A percentile compares a stretch with the other conserved stretches of the same genome.
phyloP scores from a whole-genome alignment of 2,888 invertebrate species.

The Mesorhabditis belari region DNA sequence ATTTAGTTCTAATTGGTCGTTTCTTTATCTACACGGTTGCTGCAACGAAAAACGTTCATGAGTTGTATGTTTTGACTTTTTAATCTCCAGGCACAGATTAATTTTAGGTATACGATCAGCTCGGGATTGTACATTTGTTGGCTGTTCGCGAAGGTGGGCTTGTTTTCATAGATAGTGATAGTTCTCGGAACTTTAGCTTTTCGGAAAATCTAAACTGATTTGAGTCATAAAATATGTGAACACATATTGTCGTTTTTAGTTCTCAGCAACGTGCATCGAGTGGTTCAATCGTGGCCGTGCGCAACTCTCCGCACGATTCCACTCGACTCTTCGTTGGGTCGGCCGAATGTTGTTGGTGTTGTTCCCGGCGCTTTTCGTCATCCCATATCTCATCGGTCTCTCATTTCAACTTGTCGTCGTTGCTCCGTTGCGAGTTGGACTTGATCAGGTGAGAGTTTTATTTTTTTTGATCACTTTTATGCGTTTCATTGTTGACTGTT shows the following conservation, averaged over 20 bases:
- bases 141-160: slow-evolving; percentile 68
- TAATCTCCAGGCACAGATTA: slow-evolving; percentile 4
- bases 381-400: slow-evolving; percentile 83
- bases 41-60: slow-evolving; percentile 69
- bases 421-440: slow-evolving; percentile 81
- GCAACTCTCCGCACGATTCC: slow-evolving; percentile 14
- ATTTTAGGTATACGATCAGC: slow-evolving; percentile 1
- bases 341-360: slow-evolving; percentile 60
- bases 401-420: slow-evolving; percentile 80
- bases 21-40: slow-evolving; percentile 23
- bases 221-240: too few species aligned
- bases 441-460: slow-evolving; percentile 15
- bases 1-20: slow-evolving; percentile 67
- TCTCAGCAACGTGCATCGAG: slow-evolving; percentile 62
- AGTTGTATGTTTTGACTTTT: slow-evolving; percentile 55
- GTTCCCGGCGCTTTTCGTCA: slow-evolving; percentile 72
- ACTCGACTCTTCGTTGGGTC: slow-evolving; percentile 7
- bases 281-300: slow-evolving; percentile 77
- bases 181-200: too few species aligned
- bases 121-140: slow-evolving; percentile 75
- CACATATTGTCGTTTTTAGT: neutral
- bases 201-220: too few species aligned
- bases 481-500: neutral
- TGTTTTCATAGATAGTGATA: slow-evolving; percentile 4
- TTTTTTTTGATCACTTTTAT: slow-evolving; percentile 54